These are phyloP conservation scores for Aptenodytes patagonicus DNA, from an alignment of 2,113 vertebrate genomes.

Conservation along the genomic window DNA sequence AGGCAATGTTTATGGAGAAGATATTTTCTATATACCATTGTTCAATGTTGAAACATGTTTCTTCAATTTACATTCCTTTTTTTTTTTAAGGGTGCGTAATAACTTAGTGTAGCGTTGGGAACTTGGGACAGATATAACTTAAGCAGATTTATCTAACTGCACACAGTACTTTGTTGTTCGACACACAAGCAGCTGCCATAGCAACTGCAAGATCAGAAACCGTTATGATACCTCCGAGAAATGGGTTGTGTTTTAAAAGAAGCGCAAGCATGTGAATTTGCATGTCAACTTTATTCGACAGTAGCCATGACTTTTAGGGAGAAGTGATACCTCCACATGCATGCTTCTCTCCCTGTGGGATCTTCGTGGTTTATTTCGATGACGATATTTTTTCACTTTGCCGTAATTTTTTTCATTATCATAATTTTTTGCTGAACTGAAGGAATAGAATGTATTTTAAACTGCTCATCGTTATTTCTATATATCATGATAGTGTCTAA, in stretches of 20 bases:
- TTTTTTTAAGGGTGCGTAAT: not conserved
- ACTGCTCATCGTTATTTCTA: not conserved
- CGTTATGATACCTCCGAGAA: constrained; percentile 51
- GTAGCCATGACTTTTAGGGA: not conserved
- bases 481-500: not conserved
- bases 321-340: not conserved
- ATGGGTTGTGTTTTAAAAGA: constrained; percentile 3
- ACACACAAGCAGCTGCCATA: constrained; percentile 62
- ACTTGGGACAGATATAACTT: constrained; percentile 47
- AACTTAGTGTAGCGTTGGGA: not conserved
- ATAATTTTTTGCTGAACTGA: not conserved
- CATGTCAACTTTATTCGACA: not conserved
- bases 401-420: not conserved
- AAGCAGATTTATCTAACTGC: constrained; percentile 62
- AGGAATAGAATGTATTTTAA: not conserved
- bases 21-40: not conserved
- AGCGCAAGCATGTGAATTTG: not conserved
- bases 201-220: constrained; percentile 67
- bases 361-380: not conserved
- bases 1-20: not conserved
- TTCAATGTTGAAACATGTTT: constrained; percentile 20
- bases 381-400: not conserved
- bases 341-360: not conserved
- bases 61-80: constrained; percentile 26
- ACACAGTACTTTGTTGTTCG: constrained; percentile 59